Percentiles rank a stretch among this genome's conserved stretches.
Evolutionary conservation across 2,797 vertebrate genomes (phyloP).

Genomic region (Discoglossus pictus): DNA sequence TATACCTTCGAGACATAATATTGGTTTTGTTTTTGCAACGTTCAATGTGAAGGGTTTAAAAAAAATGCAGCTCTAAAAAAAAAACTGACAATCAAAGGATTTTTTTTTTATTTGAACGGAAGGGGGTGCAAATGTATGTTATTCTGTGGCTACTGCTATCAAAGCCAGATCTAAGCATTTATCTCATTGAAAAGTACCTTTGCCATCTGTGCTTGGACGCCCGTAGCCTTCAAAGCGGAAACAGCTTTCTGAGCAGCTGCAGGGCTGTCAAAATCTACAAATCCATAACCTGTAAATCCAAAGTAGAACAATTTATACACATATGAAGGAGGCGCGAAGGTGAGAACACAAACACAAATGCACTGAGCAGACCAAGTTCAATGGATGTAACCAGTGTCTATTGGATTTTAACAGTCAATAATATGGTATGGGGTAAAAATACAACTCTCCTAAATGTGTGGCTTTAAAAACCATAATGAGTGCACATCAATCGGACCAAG

Average conservation of each 20-base stretch:
- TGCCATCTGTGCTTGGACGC: conserved; percentile 98
- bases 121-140: too few relatives aligned
- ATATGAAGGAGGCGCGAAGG: conserved; percentile 9
- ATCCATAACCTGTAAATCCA: conserved; percentile 86
- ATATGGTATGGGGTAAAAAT: too few relatives aligned
- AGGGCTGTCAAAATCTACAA: conserved; percentile 97
- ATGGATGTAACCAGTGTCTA: too few relatives aligned
- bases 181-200: conserved; percentile 88
- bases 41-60: too few relatives aligned
- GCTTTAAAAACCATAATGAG: conserved; percentile 23
- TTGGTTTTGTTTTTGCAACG: too few relatives aligned
- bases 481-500: conserved; percentile 27
- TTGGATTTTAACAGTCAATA: too few relatives aligned
- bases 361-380: conserved; percentile 8
- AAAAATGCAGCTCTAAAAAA: too few relatives aligned
- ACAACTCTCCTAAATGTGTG: too few relatives aligned
- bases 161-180: conserved; percentile 7
- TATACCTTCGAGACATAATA: too few relatives aligned
- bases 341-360: conserved; percentile 5
- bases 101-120: too few relatives aligned
- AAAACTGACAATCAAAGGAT: too few relatives aligned
- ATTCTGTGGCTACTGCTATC: background rate
- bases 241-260: conserved; percentile 97
- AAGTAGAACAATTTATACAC: conserved; percentile 42
- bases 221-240: conserved; percentile 88